Evolutionary conservation across 2,888 invertebrate genomes (phyloP).

Genomic region (Tubiluchus corallicola): DNA sequence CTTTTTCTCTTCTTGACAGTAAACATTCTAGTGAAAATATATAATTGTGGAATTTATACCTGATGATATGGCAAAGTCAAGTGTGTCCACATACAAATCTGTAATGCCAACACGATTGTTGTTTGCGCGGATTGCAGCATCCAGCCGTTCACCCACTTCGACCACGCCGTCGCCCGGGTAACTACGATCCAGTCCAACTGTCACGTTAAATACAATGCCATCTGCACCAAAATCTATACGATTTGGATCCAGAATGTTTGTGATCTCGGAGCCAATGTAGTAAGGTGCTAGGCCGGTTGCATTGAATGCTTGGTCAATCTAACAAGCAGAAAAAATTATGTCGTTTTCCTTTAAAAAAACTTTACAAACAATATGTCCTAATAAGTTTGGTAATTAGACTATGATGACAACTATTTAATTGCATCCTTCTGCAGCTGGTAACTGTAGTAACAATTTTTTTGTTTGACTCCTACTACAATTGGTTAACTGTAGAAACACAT

Average conservation of each 20-base stretch:
- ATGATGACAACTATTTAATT: too few relatives aligned
- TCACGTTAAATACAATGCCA: neutral
- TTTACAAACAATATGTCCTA: too few relatives aligned
- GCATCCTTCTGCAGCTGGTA: too few relatives aligned
- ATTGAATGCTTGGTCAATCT: neutral
- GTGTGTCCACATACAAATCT: neutral
- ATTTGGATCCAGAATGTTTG: neutral
- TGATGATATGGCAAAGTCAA: neutral
- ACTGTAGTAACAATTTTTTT: too few relatives aligned
- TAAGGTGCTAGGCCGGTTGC: neutral
- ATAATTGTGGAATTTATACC: neutral
- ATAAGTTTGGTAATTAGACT: too few relatives aligned
- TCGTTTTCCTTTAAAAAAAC: too few relatives aligned
- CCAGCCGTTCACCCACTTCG: neutral
- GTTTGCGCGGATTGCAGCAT: neutral
- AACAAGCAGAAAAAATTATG: too few relatives aligned
- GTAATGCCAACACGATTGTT: neutral
- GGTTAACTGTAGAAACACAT: too few relatives aligned
- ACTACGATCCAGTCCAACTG: neutral
- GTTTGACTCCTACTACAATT: too few relatives aligned
- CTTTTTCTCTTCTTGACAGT: too few relatives aligned
- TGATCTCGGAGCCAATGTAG: neutral
- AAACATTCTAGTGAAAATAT: too few relatives aligned
- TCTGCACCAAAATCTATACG: neutral
- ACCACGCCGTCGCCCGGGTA: neutral